phyloP scores from a whole-genome alignment of 2,113 vertebrate species.

The Chloroceryle aenea region DNA sequence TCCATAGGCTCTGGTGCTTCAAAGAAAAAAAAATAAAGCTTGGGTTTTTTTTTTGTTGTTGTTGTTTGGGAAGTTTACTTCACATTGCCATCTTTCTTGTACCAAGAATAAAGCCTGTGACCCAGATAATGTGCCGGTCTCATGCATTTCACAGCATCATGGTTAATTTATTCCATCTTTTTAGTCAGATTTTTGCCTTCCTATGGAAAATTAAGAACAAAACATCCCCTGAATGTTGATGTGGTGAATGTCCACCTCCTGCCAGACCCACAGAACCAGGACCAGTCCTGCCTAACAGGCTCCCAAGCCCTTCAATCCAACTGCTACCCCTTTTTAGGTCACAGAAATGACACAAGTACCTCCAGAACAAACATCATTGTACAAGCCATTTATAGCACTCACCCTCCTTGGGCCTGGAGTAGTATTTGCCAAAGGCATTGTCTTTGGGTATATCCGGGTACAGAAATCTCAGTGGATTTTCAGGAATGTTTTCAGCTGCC shows the following conservation, averaged over 20 bases:
- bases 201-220: neutral
- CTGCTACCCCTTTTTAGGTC: neutral
- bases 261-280: neutral
- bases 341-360: neutral
- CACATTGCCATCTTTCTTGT: neutral
- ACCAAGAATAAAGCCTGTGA: neutral
- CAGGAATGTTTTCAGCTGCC: constrained; percentile 94
- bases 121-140: neutral
- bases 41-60: neutral
- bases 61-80: neutral
- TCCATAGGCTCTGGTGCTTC: constrained; percentile 93
- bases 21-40: neutral
- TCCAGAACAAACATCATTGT: neutral
- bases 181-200: neutral
- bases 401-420: constrained; percentile 92
- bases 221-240: neutral
- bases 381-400: neutral
- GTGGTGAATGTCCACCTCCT: neutral
- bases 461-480: constrained; percentile 92
- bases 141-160: neutral
- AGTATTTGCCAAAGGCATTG: constrained; percentile 95
- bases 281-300: neutral
- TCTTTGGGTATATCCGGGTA: constrained; percentile 91
- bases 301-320: neutral
- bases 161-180: neutral